Evolutionary conservation across 35 echinoderm and acorn worm species (phyloP).

Genomic region (Heliocidaris erythrogramma): DNA sequence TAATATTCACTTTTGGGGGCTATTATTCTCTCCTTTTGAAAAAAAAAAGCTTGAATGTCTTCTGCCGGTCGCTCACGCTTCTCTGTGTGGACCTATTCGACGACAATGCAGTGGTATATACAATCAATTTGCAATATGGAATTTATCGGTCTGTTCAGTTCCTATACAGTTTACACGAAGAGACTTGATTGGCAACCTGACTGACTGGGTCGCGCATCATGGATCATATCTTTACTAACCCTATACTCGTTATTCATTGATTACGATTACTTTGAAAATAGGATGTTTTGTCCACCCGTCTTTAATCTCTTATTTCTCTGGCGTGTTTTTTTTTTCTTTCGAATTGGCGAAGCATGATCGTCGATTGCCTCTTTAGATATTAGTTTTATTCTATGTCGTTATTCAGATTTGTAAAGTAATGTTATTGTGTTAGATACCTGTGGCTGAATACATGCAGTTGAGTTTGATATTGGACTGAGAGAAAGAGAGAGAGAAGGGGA

Average conservation of each 20-base stretch:
- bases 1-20: background rate
- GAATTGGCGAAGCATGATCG: background rate
- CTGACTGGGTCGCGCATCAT: background rate
- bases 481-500: background rate
- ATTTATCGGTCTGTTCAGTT: background rate
- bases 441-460: background rate
- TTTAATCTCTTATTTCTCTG: constrained; percentile 5
- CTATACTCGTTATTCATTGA: constrained; percentile 8
- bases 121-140: background rate
- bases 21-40: background rate
- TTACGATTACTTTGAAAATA: background rate
- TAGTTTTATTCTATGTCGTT: background rate
- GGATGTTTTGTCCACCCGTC: background rate
- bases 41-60: background rate
- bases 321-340: background rate
- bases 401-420: constrained; percentile 5
- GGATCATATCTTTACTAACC: background rate
- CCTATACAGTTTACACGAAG: background rate
- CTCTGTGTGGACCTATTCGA: background rate
- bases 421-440: background rate
- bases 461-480: background rate
- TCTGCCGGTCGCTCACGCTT: background rate
- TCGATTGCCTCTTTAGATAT: background rate
- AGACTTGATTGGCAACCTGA: background rate
- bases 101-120: background rate